Percentiles rank a stretch among this genome's conserved stretches.
phyloP scores from a whole-genome alignment of 2,113 vertebrate genomes.

The Micromys minutus region DNA sequence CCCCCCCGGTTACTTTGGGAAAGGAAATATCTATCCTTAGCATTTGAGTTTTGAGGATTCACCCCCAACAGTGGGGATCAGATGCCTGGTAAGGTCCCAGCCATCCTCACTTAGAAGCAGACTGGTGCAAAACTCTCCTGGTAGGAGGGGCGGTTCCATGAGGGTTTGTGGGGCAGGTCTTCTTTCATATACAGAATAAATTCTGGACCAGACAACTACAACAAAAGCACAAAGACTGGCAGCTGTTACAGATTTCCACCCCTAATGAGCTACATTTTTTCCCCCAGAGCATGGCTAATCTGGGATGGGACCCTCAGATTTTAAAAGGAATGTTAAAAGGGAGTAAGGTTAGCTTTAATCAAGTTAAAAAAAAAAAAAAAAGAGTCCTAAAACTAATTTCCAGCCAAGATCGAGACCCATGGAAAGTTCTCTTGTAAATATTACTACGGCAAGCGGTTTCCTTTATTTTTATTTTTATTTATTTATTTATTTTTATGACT shows the following conservation, averaged over 20 bases:
- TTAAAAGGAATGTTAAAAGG: conserved; percentile 77
- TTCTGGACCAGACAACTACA: conserved; percentile 48
- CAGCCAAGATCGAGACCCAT: conserved; percentile 73
- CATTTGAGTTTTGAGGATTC: background rate
- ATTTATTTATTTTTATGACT: background rate
- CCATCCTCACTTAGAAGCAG: conserved; percentile 17
- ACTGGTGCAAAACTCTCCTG: background rate
- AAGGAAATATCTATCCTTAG: background rate
- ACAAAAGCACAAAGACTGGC: conserved; percentile 68
- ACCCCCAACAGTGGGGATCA: background rate
- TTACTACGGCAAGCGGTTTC: conserved; percentile 40
- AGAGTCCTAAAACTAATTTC: conserved; percentile 73
- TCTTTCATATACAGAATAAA: conserved; percentile 61
- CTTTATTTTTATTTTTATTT: background rate
- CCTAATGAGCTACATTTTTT: conserved; percentile 69
- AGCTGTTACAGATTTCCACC: conserved; percentile 78
- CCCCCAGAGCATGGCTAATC: conserved; percentile 77
- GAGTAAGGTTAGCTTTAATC: conserved; percentile 81
- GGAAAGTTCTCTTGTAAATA: conserved; percentile 78
- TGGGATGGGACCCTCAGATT: conserved; percentile 78
- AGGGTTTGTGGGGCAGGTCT: conserved; percentile 62
- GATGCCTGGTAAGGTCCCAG: background rate
- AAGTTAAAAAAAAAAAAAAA: conserved; percentile 73
- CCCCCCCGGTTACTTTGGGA: conserved; percentile 34
- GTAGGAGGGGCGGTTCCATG: conserved; percentile 38